phyloP scores from a whole-genome alignment of 2,113 vertebrate genomes.

The Menura novaehollandiae region DNA sequence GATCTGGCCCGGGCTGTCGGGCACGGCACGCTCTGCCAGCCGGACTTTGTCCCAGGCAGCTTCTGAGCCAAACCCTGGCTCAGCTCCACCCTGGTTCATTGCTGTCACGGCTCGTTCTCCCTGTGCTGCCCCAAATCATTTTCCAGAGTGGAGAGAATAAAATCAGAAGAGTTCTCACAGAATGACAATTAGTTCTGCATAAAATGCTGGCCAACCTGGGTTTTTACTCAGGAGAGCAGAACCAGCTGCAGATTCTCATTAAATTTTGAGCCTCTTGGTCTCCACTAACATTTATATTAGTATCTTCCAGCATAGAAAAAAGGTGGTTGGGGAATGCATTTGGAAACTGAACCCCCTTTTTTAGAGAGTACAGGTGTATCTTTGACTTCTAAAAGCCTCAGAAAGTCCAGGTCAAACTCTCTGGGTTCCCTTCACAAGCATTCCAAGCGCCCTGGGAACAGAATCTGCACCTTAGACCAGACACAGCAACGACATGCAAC shows the following conservation, averaged over 20 bases:
- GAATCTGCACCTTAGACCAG: not conserved
- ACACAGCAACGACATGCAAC: rapidly evolving
- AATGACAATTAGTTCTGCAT: not conserved
- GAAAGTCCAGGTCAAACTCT: not conserved
- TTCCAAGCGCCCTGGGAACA: not conserved
- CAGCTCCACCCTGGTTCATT: constrained; percentile 5
- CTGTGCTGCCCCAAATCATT: not conserved
- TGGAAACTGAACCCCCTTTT: not conserved
- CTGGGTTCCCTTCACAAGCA: not conserved
- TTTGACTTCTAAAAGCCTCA: not conserved
- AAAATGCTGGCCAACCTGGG: not conserved
- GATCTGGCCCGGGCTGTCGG: rapidly evolving
- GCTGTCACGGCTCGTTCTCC: not conserved
- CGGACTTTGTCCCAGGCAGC: not conserved
- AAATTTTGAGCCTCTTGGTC: not conserved
- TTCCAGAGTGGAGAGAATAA: not conserved
- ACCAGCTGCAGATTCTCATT: not conserved
- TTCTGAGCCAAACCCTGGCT: not conserved
- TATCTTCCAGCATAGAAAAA: not conserved
- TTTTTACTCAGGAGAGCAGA: not conserved
- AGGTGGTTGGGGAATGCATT: not conserved
- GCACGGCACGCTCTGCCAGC: rapidly evolving
- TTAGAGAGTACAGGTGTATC: rapidly evolving
- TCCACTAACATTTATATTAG: not conserved
- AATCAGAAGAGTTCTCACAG: not conserved